Base-by-base conservation (phyloP, 1,140 invertebrate genomes). In the Papilio polyxenes region DNA sequence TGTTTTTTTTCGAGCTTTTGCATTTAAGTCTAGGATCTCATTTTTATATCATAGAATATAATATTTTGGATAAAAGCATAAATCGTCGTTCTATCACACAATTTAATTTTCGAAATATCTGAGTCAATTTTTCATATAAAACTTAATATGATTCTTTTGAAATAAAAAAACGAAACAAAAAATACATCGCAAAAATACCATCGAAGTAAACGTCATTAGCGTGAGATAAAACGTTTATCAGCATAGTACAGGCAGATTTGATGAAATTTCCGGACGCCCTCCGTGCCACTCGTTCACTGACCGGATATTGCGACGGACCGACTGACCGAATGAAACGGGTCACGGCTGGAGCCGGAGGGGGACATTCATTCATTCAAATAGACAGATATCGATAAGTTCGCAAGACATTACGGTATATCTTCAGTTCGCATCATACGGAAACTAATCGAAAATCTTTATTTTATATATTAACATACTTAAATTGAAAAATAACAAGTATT, bases 271-370 rank as follows among this genome's bases (percentile, higher is more conserved):
- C 87, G 86, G 74, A 84, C 83, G 56, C n/a, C 75, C 82, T 86
- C 82, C 49, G 83, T 84, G 81, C 83, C 78, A 84, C 80, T 83
- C 86, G 86, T 86, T 89, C 86, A 87, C 82, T 87, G 86, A 85
- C 85, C 87, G 87, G 87, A 89, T 89, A 89, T 89, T 89, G 85
- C 84, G 83, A 59, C 17, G 56, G 85, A 86, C 83, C 85, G 85
- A 82, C 84, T 87, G 87, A 87, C 86, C 87, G 87, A 83, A 87
- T 83, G 84, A 87, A 88, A 84, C 86, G 81, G 87, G 87, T 88
- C 87, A 88, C 82, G 82, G 81, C 80, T 81, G 82, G 23, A 17
- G 53, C 13, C 5, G 62, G 23, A 62, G n/a, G 17, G n/a, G 20
- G 74, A 72, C 83, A 83, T 82, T 84, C 83, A 83, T 72, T 85